phyloP scores from a whole-genome alignment of 53 echinoderm and acorn worm species.

The Patiria pectinifera region DNA sequence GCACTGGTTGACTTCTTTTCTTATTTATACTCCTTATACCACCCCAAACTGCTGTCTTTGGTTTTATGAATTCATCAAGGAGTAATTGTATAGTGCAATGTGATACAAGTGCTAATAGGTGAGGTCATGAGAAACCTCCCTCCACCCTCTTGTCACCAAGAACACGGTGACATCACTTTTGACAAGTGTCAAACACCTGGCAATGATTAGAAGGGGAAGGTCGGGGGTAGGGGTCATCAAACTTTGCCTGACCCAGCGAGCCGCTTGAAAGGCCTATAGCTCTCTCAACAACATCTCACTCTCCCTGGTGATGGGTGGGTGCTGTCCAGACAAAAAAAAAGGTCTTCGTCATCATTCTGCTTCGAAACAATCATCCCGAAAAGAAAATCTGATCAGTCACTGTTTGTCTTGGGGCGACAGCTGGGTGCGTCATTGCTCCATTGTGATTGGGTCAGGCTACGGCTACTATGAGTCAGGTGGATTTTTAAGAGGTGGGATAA shows the following conservation, averaged over 20 bases:
- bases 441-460: constrained; percentile 25
- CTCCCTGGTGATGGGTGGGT: background rate
- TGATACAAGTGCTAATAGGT: background rate
- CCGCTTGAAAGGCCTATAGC: background rate
- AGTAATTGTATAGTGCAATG: too few species aligned
- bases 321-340: background rate
- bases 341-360: constrained; percentile 6
- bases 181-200: background rate
- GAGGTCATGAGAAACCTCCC: background rate
- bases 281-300: background rate
- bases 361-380: constrained; percentile 16
- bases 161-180: background rate
- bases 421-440: constrained; percentile 30
- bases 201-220: background rate
- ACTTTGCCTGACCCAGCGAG: background rate
- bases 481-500: background rate
- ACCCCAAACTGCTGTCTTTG: too few species aligned
- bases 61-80: too few species aligned
- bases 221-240: background rate
- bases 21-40: too few species aligned
- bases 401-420: constrained; percentile 17
- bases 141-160: background rate
- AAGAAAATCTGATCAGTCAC: constrained; percentile 52
- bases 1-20: too few species aligned
- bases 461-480: constrained; percentile 20